Evolutionary conservation across 2,113 vertebrate genomes (phyloP).

Genomic region (Myanophis thanlyinensis): DNA sequence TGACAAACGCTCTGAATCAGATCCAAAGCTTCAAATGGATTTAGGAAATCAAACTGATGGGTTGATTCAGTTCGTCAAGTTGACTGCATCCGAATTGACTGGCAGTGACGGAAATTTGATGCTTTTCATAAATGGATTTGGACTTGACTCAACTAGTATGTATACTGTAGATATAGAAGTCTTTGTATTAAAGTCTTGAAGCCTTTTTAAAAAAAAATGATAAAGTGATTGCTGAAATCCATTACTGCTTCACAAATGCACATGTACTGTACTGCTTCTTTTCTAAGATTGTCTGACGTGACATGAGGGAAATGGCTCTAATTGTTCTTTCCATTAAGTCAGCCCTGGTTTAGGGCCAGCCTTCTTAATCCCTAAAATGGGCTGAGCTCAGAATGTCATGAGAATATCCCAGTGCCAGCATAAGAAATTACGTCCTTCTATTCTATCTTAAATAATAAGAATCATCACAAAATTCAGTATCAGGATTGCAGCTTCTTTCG

Average conservation of each 20-base stretch:
- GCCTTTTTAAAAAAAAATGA: neutral
- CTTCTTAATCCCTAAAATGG: neutral
- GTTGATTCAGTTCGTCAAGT: neutral
- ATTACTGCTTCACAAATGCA: neutral
- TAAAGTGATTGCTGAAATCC: neutral
- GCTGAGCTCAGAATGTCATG: neutral
- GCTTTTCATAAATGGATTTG: neutral
- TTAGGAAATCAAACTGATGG: neutral
- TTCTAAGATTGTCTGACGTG: neutral
- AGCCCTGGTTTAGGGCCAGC: neutral
- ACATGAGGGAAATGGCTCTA: neutral
- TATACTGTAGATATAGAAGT: neutral
- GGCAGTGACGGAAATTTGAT: neutral
- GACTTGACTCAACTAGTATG: neutral
- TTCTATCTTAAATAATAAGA: neutral
- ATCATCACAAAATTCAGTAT: neutral
- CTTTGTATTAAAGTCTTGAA: neutral
- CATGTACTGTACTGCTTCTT: no score
- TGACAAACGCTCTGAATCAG: neutral
- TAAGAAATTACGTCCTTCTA: neutral
- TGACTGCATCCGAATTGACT: neutral
- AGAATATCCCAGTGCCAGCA: neutral
- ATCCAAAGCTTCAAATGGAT: neutral
- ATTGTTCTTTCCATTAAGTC: neutral
- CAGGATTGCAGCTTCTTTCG: neutral